phyloP scores from a whole-genome alignment of 2,888 invertebrate species.

The Anoplius nigerrimus region DNA sequence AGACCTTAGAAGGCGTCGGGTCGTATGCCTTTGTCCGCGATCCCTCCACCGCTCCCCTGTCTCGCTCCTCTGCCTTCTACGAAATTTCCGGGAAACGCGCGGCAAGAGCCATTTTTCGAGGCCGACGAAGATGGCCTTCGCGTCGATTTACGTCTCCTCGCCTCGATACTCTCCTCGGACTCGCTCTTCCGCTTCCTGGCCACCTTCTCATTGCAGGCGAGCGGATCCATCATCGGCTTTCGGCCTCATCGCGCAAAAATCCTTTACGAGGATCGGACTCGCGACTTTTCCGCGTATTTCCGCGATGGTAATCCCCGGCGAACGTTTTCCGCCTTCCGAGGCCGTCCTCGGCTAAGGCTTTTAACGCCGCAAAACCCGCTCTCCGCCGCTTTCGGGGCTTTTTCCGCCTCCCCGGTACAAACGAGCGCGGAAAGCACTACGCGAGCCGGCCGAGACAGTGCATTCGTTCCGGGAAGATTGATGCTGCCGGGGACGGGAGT shows the following conservation, averaged over 20 bases:
- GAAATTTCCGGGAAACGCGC: constrained; percentile 34
- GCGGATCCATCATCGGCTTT: not conserved
- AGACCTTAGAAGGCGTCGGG: constrained; percentile 65
- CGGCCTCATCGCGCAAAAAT: not conserved
- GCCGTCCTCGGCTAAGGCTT: constrained; percentile 15
- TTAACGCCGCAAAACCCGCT: constrained; percentile 42
- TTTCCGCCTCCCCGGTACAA: constrained; percentile 16
- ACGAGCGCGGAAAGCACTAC: constrained; percentile 16
- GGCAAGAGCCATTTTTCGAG: not conserved
- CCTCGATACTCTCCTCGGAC: not conserved
- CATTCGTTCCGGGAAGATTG: constrained; percentile 40
- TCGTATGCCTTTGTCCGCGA: constrained; percentile 44
- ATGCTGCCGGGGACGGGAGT: constrained; percentile 33
- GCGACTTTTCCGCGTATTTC: not conserved
- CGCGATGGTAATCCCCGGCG: constrained; percentile 9
- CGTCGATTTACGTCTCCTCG: not conserved
- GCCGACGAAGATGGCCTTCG: not conserved
- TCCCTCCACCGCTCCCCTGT: constrained; percentile 5
- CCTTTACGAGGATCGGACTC: not conserved
- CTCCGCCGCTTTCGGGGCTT: constrained; percentile 31
- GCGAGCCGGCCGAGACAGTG: constrained; percentile 28
- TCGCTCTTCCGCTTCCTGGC: not conserved
- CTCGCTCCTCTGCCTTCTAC: constrained; percentile 31
- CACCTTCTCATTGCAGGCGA: not conserved
- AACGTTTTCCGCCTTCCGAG: constrained; percentile 4